A percentile compares a stretch with the other conserved stretches of the same genome.
Conservation (phyloP, 2,113 vertebrate species). For the Mesembrinibis cayennensis region DNA sequence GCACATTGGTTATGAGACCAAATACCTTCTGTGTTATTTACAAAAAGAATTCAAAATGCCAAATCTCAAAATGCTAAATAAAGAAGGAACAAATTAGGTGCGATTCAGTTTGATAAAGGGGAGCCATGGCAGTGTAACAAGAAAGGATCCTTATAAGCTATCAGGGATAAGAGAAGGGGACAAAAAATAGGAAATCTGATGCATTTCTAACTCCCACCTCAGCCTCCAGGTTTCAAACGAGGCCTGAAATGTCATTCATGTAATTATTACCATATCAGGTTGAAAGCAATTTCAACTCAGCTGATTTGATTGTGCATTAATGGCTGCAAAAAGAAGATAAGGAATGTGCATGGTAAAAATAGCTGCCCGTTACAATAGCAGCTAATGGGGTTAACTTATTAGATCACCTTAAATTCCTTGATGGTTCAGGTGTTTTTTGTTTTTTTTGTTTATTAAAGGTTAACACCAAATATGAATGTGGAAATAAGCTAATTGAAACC, state of each 20-base stretch:
- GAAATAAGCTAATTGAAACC: background rate
- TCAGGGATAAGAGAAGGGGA: background rate
- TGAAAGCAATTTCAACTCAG: conserved; percentile 59
- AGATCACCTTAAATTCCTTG: conserved; percentile 47
- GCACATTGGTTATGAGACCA: background rate
- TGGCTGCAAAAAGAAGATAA: conserved; percentile 71
- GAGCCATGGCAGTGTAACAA: conserved; percentile 1
- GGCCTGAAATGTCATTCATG: conserved; percentile 69
- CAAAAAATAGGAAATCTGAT: conserved; percentile 26
- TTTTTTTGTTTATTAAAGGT: conserved; percentile 20
- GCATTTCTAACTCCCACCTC: conserved; percentile 3
- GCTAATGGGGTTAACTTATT: background rate
- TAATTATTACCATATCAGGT: conserved; percentile 69
- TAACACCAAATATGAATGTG: background rate
- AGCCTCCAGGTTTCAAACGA: conserved; percentile 48
- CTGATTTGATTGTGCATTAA: conserved; percentile 68
- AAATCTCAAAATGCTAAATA: background rate
- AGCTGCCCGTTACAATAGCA: background rate
- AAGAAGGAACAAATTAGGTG: background rate
- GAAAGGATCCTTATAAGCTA: background rate
- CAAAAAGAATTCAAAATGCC: background rate
- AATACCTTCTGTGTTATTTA: conserved; percentile 16
- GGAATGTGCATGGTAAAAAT: conserved; percentile 8
- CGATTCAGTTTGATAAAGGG: background rate
- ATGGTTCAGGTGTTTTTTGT: background rate